Evolutionary conservation across 1,140 invertebrate species (phyloP).

Genomic region (Pteromalus puparum): DNA sequence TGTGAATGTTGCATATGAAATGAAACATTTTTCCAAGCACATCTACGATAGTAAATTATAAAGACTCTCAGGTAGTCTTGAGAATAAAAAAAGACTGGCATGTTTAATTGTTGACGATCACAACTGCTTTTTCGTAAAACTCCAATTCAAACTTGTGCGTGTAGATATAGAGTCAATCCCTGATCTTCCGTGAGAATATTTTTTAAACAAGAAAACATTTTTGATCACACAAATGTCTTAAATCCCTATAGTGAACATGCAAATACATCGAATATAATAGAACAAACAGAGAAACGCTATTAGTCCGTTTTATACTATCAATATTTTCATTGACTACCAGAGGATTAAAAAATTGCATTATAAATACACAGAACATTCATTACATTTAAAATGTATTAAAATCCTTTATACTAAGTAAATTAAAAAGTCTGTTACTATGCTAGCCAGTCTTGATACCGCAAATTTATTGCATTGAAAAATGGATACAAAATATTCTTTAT

Average conservation of each 20-base stretch:
- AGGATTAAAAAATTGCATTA: background rate
- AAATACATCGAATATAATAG: slow-evolving; percentile 27
- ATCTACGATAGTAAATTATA: slow-evolving; percentile 28
- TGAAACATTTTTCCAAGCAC: slow-evolving; percentile 39
- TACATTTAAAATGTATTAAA: background rate
- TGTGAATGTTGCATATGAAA: slow-evolving; percentile 10
- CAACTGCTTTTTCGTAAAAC: slow-evolving; percentile 16
- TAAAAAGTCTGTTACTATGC: slow-evolving; percentile 18
- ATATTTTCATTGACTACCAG: slow-evolving; percentile 2
- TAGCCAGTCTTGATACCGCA: slow-evolving; percentile 47
- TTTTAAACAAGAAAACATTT: slow-evolving; percentile 15
- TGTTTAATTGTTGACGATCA: slow-evolving; percentile 18
- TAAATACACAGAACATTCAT: background rate
- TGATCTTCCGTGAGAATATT: slow-evolving; percentile 46
- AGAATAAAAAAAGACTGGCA: slow-evolving; percentile 46
- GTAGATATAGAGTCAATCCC: slow-evolving; percentile 32
- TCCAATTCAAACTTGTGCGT: background rate
- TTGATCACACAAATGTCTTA: background rate
- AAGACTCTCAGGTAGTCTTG: slow-evolving; percentile 19
- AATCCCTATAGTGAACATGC: background rate
- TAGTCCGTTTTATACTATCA: slow-evolving; percentile 31
- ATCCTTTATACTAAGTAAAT: background rate
- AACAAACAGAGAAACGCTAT: background rate
- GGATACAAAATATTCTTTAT: background rate
- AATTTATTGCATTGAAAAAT: slow-evolving; percentile 22